A percentile compares a stretch with the other conserved stretches of the same genome.
phyloP scores from a whole-genome alignment of 2,888 invertebrate species.

The Diabrotica balteata region DNA sequence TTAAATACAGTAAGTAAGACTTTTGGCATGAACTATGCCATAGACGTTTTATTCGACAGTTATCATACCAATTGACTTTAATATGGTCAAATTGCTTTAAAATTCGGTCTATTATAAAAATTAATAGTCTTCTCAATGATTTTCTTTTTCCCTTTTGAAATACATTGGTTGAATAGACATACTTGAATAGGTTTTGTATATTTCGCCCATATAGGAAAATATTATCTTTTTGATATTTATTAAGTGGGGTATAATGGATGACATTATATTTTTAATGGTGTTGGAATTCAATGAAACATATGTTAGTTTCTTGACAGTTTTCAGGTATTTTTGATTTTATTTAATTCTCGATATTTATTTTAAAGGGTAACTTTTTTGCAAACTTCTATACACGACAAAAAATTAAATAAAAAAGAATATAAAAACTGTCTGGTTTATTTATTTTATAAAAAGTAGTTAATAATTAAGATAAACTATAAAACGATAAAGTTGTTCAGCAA shows the following conservation, averaged over 20 bases:
- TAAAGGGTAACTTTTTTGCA: too few relatives aligned
- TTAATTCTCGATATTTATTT: too few relatives aligned
- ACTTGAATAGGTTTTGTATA: slow-evolving; percentile 30
- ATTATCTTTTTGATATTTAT: slow-evolving; percentile 35
- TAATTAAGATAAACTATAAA: too few relatives aligned
- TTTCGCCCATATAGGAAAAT: slow-evolving; percentile 31
- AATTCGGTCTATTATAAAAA: slow-evolving; percentile 54
- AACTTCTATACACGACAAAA: too few relatives aligned
- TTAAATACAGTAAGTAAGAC: neutral
- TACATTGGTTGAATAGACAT: slow-evolving; percentile 32
- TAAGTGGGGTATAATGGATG: slow-evolving; percentile 35
- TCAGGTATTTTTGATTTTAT: too few relatives aligned
- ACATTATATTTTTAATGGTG: slow-evolving; percentile 31
- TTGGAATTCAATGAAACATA: slow-evolving; percentile 23
- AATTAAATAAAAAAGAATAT: too few relatives aligned
- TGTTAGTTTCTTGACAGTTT: slow-evolving; percentile 5
- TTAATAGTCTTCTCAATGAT: slow-evolving; percentile 49
- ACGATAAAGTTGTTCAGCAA: too few relatives aligned
- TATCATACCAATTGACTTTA: slow-evolving; percentile 55
- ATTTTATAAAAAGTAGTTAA: too few relatives aligned
- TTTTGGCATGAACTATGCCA: neutral
- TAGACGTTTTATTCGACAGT: slow-evolving; percentile 1
- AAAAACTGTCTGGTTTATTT: too few relatives aligned
- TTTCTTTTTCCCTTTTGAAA: slow-evolving; percentile 32
- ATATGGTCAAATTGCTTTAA: slow-evolving; percentile 61